phyloP scores from a whole-genome alignment of 1,140 invertebrate species.

The Sitophilus oryzae region DNA sequence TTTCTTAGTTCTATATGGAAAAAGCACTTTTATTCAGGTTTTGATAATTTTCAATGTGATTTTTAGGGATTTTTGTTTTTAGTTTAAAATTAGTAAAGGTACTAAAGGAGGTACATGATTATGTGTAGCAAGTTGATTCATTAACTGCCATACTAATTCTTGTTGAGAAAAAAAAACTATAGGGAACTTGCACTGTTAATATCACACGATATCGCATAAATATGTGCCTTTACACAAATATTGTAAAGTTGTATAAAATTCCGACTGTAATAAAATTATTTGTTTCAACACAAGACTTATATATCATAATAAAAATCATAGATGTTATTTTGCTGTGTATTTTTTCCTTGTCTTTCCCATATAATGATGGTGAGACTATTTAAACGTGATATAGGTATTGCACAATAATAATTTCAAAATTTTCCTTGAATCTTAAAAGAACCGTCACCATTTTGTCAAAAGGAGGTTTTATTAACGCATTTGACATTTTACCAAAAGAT shows the following conservation, averaged over 20 bases:
- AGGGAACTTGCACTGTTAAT: neutral
- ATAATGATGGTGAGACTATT: too few relatives aligned
- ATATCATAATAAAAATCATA: neutral
- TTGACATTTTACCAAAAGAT: too few relatives aligned
- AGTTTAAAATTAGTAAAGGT: constrained; percentile 12
- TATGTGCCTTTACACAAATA: constrained; percentile 3
- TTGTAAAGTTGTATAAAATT: neutral
- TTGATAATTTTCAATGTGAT: constrained; percentile 20
- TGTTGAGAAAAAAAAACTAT: constrained; percentile 1
- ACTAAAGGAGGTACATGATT: constrained; percentile 12
- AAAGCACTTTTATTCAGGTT: constrained; percentile 14
- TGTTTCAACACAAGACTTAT: neutral
- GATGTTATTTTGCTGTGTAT: neutral
- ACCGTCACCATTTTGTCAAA: too few relatives aligned
- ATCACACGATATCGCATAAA: neutral
- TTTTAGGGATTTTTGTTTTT: constrained; percentile 7
- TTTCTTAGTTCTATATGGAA: neutral
- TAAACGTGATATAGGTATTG: too few relatives aligned
- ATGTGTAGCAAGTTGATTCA: constrained; percentile 10
- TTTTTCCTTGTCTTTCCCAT: neutral
- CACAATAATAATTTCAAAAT: too few relatives aligned
- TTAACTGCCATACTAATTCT: constrained; percentile 11
- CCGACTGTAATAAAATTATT: neutral
- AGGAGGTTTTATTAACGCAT: too few relatives aligned
- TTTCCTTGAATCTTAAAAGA: too few relatives aligned